Percentiles rank a stretch among this genome's conserved stretches.
Conservation (phyloP, 1,140 invertebrate genomes). For the Cataglyphis hispanica region DNA sequence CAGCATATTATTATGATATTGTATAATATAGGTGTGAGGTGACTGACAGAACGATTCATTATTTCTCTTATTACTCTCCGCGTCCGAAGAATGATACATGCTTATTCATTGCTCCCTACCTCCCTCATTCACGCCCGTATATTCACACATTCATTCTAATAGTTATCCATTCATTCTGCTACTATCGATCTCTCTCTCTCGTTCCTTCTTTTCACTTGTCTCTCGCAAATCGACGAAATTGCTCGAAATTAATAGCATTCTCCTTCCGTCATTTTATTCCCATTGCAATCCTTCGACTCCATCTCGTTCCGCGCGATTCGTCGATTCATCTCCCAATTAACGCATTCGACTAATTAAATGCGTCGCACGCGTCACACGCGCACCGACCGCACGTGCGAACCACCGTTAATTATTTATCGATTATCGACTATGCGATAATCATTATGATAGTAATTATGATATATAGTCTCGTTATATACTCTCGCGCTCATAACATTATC, state of each 20-base stretch:
- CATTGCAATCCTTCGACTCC: not conserved
- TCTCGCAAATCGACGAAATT: conserved; percentile 52
- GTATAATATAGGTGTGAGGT: conserved; percentile 85
- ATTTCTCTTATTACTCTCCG: conserved; percentile 73
- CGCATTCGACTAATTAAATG: conserved; percentile 52
- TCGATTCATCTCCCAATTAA: conserved; percentile 42
- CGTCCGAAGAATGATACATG: conserved; percentile 70
- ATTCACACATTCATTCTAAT: conserved; percentile 43
- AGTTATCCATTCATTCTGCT: conserved; percentile 29
- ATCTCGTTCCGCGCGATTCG: not conserved
- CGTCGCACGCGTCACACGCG: conserved; percentile 53
- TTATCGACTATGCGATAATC: conserved; percentile 41
- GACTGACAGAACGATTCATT: conserved; percentile 82
- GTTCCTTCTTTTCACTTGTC: not conserved
- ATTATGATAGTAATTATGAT: conserved; percentile 64
- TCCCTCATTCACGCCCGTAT: conserved; percentile 36
- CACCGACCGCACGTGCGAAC: conserved; percentile 70
- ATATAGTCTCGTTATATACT: conserved; percentile 70
- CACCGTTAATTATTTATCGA: conserved; percentile 47
- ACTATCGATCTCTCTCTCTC: not conserved
- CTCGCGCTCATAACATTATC: conserved; percentile 77
- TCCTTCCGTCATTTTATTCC: not conserved
- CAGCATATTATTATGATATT: conserved; percentile 86
- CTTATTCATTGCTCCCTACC: conserved; percentile 45
- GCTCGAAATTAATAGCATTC: not conserved